Conservation (phyloP, 2,797 vertebrate genomes). For the Danio aesculapii region DNA sequence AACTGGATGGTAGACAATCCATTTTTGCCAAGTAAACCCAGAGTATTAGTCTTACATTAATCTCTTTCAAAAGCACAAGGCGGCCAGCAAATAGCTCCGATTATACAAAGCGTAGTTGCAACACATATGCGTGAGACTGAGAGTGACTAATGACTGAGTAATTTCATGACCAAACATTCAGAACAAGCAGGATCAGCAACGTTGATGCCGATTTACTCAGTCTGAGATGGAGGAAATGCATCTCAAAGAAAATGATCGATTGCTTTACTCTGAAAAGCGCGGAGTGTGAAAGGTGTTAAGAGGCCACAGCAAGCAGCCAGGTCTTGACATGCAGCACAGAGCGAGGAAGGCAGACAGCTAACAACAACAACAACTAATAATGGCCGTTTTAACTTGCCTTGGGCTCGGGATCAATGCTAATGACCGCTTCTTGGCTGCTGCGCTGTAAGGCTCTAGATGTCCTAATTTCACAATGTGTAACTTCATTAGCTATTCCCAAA, state of each 20-base stretch:
- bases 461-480: constrained; percentile 64
- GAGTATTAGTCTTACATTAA: not conserved
- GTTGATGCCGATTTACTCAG: constrained; percentile 3
- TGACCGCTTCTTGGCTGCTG: constrained; percentile 37
- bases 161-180: not conserved
- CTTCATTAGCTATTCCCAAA: constrained; percentile 67
- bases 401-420: constrained; percentile 43
- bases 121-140: not conserved
- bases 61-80: not conserved
- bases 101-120: not conserved
- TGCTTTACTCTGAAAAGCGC: constrained; percentile 6
- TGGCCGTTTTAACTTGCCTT: constrained; percentile 33
- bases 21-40: not conserved
- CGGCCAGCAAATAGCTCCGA: not conserved
- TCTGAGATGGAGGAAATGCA: constrained; percentile 16
- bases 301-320: constrained; percentile 8
- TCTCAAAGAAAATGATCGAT: constrained; percentile 17
- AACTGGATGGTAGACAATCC: not conserved
- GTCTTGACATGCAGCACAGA: constrained; percentile 26
- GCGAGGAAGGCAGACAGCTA: constrained; percentile 12
- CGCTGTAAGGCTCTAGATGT: constrained; percentile 47
- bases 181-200: constrained; percentile 8
- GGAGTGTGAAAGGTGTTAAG: constrained; percentile 2
- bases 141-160: constrained; percentile 12
- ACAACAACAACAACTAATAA: constrained; percentile 39